These are phyloP conservation scores for Drosophila parthenogenetica DNA, from an alignment of 2,888 invertebrate genomes.

Conservation along the genomic window DNA sequence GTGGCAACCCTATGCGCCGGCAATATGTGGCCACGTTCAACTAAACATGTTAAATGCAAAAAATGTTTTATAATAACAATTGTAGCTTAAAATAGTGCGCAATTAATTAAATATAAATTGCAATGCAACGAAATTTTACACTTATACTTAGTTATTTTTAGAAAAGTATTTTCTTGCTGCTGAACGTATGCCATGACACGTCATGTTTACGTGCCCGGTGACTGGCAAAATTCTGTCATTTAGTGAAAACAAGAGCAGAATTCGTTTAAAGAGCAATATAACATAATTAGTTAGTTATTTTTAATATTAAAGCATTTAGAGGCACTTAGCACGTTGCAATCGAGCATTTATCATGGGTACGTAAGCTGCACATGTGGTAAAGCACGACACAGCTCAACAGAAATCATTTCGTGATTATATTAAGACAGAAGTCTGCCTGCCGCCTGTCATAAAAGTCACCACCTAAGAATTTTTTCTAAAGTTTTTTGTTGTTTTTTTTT, in stretches of 20 bases:
- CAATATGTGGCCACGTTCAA: constrained; percentile 52
- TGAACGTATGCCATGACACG: constrained; percentile 72
- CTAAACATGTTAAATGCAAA: neutral
- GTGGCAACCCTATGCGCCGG: constrained; percentile 68
- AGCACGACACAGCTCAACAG: neutral
- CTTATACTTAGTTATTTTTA: neutral
- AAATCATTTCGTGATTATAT: constrained; percentile 19
- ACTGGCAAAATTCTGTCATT: constrained; percentile 71
- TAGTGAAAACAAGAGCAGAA: constrained; percentile 75
- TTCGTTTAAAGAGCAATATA: constrained; percentile 51
- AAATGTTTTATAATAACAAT: neutral
- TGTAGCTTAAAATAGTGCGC: neutral
- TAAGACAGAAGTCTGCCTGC: constrained; percentile 23
- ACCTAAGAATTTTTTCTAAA: constrained; percentile 19
- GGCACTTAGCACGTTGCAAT: constrained; percentile 61
- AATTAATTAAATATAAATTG: neutral
- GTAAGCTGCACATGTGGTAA: constrained; percentile 11
- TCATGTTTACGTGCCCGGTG: constrained; percentile 65
- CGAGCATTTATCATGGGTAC: constrained; percentile 66
- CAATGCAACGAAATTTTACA: neutral
- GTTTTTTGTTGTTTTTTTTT: constrained; percentile 8
- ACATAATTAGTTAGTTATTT: constrained; percentile 63
- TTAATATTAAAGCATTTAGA: constrained; percentile 70
- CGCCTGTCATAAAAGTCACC: constrained; percentile 55
- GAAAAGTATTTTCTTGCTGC: constrained; percentile 26